phyloP scores from a whole-genome alignment of 2,797 vertebrate genomes.

The Cossypha heuglini region DNA sequence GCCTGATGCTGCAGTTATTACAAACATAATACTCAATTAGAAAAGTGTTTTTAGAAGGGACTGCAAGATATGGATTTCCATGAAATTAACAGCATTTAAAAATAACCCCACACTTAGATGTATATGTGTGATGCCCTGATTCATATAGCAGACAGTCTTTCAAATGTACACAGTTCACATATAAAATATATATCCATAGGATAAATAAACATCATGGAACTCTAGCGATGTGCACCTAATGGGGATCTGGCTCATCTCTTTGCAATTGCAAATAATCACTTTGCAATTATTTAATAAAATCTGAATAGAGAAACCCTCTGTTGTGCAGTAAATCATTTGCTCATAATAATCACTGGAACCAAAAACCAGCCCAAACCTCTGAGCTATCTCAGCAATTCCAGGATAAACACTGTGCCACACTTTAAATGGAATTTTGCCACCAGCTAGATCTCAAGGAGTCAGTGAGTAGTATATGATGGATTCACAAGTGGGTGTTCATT shows the following conservation, averaged over 20 bases:
- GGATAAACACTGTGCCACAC: neutral
- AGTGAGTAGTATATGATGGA: neutral
- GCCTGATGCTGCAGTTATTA: neutral
- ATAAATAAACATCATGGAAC: neutral
- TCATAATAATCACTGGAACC: neutral
- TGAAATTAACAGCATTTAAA: neutral
- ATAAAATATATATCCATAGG: neutral
- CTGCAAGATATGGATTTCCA: neutral
- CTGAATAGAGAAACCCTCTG: neutral
- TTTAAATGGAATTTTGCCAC: neutral
- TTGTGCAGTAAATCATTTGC: neutral
- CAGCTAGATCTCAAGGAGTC: neutral
- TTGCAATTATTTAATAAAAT: slow-evolving; percentile 6
- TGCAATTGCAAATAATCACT: neutral
- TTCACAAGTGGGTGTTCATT: neutral
- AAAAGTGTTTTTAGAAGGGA: neutral
- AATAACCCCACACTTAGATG: neutral
- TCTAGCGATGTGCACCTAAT: neutral
- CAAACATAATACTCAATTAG: neutral
- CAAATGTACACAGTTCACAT: neutral
- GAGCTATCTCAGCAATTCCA: neutral
- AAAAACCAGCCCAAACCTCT: neutral
- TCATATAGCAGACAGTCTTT: neutral
- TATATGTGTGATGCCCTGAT: neutral
- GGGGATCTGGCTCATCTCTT: neutral